These are phyloP conservation scores for Cosmopolites sordidus DNA, from an alignment of 2,888 invertebrate genomes.

Conservation along the genomic window DNA sequence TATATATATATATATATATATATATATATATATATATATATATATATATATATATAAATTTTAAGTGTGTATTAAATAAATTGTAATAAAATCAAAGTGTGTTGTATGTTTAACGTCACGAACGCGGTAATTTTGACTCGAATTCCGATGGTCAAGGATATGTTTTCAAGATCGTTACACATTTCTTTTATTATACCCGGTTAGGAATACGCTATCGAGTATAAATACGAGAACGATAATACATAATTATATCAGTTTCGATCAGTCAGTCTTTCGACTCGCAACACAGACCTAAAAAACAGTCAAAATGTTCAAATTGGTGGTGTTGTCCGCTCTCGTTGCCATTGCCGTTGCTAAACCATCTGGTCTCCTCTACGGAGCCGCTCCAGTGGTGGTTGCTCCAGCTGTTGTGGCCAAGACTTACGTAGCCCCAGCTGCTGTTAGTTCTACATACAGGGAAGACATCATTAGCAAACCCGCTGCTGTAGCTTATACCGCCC, in stretches of 20 bases:
- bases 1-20: too few species aligned
- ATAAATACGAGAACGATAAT: too few species aligned
- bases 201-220: too few species aligned
- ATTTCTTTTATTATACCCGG: too few species aligned
- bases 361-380: neutral
- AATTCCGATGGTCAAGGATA: too few species aligned
- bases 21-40: too few species aligned
- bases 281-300: slow-evolving; percentile 33
- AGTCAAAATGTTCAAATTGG: slow-evolving; percentile 39
- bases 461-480: slow-evolving; percentile 32
- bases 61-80: too few species aligned
- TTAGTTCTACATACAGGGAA: slow-evolving; percentile 32
- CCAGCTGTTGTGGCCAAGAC: slow-evolving; percentile 11
- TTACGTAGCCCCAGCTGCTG: slow-evolving; percentile 22
- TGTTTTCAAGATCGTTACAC: too few species aligned
- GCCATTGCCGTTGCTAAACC: slow-evolving; percentile 52
- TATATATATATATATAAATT: too few species aligned
- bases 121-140: too few species aligned
- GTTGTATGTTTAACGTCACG: too few species aligned
- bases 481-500: slow-evolving; percentile 25
- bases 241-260: slow-evolving; percentile 30
- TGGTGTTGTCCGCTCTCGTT: slow-evolving; percentile 55
- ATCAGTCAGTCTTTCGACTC: slow-evolving; percentile 27
- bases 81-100: too few species aligned
- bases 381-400: slow-evolving; percentile 1